Conservation (phyloP, 2,888 invertebrate genomes). For the Tetramorium bicarinatum region DNA sequence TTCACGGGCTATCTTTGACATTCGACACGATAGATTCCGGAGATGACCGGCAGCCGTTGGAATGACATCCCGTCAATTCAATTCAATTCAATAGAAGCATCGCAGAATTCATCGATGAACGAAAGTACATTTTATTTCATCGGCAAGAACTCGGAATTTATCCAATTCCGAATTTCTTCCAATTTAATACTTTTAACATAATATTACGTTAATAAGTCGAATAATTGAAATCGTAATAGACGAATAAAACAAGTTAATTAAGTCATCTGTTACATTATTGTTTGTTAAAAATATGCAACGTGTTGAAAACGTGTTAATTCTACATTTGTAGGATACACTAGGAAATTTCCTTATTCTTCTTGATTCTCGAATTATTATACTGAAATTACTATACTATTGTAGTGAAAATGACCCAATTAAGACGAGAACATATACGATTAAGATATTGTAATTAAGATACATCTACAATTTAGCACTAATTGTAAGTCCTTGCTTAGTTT, state of each 20-base stretch:
- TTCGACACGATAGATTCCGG: slow-evolving; percentile 28
- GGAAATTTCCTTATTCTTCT: no score
- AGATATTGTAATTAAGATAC: no score
- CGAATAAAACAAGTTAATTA: neutral
- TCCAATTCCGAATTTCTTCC: neutral
- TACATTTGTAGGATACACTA: no score
- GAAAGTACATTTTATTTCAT: slow-evolving; percentile 24
- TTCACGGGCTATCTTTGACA: slow-evolving; percentile 38
- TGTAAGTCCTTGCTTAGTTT: no score
- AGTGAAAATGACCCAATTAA: no score
- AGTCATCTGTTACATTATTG: neutral
- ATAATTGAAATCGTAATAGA: neutral
- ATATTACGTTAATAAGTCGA: neutral
- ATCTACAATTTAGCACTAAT: no score
- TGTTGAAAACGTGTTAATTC: neutral
- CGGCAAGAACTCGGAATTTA: neutral
- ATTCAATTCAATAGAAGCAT: slow-evolving; percentile 22
- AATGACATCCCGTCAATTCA: slow-evolving; percentile 24
- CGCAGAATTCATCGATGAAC: neutral
- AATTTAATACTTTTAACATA: neutral
- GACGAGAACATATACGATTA: no score
- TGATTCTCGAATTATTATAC: no score
- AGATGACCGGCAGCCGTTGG: neutral
- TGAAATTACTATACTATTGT: no score
- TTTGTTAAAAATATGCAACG: neutral